Conservation (phyloP, 2,888 invertebrate genomes). For the Andrena hattorfiana region DNA sequence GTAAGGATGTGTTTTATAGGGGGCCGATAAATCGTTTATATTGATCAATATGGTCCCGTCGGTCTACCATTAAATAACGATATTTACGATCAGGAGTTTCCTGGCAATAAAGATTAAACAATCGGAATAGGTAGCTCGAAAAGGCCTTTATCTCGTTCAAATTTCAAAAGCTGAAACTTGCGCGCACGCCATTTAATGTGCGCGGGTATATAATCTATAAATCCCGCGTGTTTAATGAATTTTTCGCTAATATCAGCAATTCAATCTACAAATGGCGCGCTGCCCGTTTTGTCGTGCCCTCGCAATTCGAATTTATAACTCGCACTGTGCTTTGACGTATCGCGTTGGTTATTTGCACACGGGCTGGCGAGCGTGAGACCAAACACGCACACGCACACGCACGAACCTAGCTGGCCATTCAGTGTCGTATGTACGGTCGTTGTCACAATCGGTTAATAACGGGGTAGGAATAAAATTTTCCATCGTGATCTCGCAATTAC, state of each 20-base stretch:
- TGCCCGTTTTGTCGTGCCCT: constrained; percentile 60
- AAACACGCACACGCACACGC: constrained; percentile 14
- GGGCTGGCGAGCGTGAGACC: constrained; percentile 36
- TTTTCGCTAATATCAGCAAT: constrained; percentile 77
- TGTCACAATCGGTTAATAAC: constrained; percentile 30
- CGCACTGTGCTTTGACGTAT: constrained; percentile 75
- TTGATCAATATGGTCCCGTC: constrained; percentile 65
- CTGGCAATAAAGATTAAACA: constrained; percentile 73
- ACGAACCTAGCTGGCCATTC: constrained; percentile 27
- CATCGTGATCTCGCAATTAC: constrained; percentile 7
- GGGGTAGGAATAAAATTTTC: constrained; percentile 10
- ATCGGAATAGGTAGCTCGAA: constrained; percentile 66
- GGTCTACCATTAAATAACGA: constrained; percentile 69
- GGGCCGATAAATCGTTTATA: constrained; percentile 63
- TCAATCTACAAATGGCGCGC: constrained; percentile 73
- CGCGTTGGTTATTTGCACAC: constrained; percentile 68
- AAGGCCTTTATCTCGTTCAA: constrained; percentile 67
- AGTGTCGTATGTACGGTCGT: constrained; percentile 30
- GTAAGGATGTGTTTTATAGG: constrained; percentile 70
- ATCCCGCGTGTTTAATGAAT: constrained; percentile 75
- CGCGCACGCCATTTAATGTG: constrained; percentile 55
- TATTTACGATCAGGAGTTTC: constrained; percentile 69
- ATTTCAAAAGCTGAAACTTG: constrained; percentile 63
- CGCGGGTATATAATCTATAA: constrained; percentile 70
- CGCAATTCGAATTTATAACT: constrained; percentile 75